These are phyloP conservation scores for Micropoecilia bifurca DNA, from an alignment of 2,797 vertebrate species.

Conservation along the genomic window DNA sequence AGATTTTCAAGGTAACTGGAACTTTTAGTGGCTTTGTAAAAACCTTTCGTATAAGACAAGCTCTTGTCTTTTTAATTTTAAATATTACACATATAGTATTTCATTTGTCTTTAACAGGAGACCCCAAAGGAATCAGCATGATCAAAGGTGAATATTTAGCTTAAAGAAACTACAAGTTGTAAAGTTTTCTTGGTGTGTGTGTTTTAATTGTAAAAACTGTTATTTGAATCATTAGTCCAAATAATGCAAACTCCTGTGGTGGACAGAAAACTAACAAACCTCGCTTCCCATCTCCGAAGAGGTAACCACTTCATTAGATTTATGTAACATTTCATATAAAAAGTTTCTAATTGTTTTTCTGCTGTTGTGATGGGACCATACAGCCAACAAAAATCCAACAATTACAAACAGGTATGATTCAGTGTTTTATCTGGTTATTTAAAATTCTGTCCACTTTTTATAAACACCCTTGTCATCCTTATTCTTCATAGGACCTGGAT, in stretches of 20 bases:
- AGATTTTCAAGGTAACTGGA: slow-evolving; percentile 41
- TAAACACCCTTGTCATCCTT: slow-evolving; percentile 4
- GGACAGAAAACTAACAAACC: slow-evolving; percentile 43
- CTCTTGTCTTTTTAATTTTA: not conserved
- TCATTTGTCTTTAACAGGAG: slow-evolving; percentile 28
- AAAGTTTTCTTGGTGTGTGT: not conserved
- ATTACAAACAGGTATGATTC: slow-evolving; percentile 44
- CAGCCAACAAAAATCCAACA: slow-evolving; percentile 41
- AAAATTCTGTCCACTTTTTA: not conserved
- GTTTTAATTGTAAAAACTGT: not conserved
- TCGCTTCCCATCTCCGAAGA: slow-evolving; percentile 66
- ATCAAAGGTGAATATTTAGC: slow-evolving; percentile 29
- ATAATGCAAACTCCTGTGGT: slow-evolving; percentile 14
- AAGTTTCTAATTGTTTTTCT: slow-evolving; percentile 9
- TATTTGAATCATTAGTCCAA: slow-evolving; percentile 39
- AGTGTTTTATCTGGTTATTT: not conserved
- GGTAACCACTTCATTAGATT: slow-evolving; percentile 27
- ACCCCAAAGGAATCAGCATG: slow-evolving; percentile 15
- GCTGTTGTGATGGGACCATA: slow-evolving; percentile 26
- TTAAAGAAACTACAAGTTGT: not conserved
- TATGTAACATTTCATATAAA: not conserved
- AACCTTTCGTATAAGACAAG: not conserved
- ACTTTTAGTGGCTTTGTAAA: not conserved
- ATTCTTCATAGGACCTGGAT: slow-evolving; percentile 41
- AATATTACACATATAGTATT: not conserved